Conservation (phyloP, 2,888 invertebrate genomes). For the Latrodectus hesperus region DNA sequence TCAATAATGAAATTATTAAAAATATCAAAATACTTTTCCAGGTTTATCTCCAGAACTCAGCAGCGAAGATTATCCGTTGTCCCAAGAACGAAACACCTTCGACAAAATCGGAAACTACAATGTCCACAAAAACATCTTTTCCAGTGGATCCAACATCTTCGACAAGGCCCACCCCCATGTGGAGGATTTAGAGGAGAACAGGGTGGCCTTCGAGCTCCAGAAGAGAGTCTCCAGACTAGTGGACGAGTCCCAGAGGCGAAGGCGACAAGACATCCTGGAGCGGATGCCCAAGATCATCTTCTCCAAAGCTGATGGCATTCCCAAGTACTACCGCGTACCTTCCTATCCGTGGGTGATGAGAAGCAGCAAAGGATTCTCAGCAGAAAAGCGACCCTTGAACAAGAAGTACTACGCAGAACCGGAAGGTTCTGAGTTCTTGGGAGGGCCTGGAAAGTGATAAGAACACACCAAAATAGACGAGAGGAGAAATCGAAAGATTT, state of each 20-base stretch:
- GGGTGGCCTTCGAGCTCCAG: constrained; percentile 40
- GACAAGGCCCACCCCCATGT: constrained; percentile 8
- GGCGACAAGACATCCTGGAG: constrained; percentile 1
- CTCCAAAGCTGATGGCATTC: constrained; percentile 8
- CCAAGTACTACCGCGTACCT: not conserved
- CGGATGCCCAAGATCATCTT: constrained; percentile 9
- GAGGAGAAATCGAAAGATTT: not conserved
- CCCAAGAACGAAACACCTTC: constrained; percentile 8
- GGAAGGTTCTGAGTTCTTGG: constrained; percentile 64
- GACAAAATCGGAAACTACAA: not conserved
- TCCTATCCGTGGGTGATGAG: not conserved
- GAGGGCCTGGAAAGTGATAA: constrained; percentile 58
- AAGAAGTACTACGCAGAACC: constrained; percentile 57
- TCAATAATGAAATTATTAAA: no score
- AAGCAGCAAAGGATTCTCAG: constrained; percentile 4
- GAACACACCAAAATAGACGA: not conserved
- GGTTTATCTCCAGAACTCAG: constrained; percentile 1
- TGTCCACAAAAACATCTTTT: not conserved
- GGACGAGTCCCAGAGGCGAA: constrained; percentile 10
- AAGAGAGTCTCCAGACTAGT: constrained; percentile 32
- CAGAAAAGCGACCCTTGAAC: constrained; percentile 36
- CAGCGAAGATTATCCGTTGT: constrained; percentile 27
- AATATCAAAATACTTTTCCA: not conserved
- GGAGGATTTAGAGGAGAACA: constrained; percentile 16
- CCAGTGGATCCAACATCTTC: constrained; percentile 1